phyloP scores from a whole-genome alignment of 2,888 invertebrate genomes.

The Rhodophaea formosa region DNA sequence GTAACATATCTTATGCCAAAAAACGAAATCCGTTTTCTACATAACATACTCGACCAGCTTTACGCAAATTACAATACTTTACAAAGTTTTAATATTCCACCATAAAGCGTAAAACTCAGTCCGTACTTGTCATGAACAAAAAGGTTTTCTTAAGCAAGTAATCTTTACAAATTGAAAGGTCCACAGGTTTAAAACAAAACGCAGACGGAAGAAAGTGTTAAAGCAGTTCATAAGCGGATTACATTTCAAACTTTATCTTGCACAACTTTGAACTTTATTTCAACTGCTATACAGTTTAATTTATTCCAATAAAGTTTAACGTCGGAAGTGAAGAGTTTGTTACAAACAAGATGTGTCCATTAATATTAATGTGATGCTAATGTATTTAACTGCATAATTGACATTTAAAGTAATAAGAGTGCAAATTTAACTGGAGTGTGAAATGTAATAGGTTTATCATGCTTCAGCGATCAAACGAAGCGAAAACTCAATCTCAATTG shows the following conservation, averaged over 20 bases:
- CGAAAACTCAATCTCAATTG: too few relatives aligned
- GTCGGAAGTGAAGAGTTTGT: slow-evolving; percentile 10
- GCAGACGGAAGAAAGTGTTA: slow-evolving; percentile 12
- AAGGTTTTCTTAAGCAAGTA: neutral
- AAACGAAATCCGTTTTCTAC: too few relatives aligned
- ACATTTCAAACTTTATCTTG: neutral
- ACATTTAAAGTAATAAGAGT: slow-evolving; percentile 6
- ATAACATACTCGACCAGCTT: too few relatives aligned
- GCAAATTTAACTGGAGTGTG: slow-evolving; percentile 2
- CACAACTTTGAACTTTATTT: neutral
- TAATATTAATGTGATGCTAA: slow-evolving; percentile 20
- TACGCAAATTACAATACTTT: too few relatives aligned
- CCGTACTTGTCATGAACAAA: neutral
- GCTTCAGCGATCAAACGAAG: neutral
- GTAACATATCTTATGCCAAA: too few relatives aligned
- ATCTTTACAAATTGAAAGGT: neutral
- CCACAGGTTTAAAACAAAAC: slow-evolving; percentile 20
- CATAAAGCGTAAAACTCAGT: too few relatives aligned
- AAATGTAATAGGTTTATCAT: neutral
- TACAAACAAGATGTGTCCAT: slow-evolving; percentile 14
- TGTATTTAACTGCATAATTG: slow-evolving; percentile 14
- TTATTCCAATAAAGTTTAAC: neutral
- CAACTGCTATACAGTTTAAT: neutral
- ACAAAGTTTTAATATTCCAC: too few relatives aligned
- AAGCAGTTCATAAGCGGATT: slow-evolving; percentile 5